Evolutionary conservation across 2,888 invertebrate genomes (phyloP).

Genomic region (Bugulina stolonifera): DNA sequence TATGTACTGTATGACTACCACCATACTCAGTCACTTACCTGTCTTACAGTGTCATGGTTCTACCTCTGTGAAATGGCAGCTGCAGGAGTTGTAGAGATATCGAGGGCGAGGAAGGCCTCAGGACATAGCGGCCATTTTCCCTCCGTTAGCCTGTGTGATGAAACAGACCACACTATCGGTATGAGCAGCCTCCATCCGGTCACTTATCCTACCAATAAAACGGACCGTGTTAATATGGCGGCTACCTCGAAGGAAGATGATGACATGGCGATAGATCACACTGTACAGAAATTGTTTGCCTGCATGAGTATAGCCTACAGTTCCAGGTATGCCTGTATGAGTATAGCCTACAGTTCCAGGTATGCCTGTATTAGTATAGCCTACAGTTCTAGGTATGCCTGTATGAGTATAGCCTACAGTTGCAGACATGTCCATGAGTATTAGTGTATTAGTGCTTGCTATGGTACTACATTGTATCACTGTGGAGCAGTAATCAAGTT

Average conservation of each 20-base stretch:
- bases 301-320: slow-evolving; percentile 22
- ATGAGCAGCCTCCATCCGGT: slow-evolving; percentile 19
- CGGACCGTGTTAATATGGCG: neutral
- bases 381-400: slow-evolving; percentile 13
- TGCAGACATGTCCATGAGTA: neutral
- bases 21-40: too few species aligned
- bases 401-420: slow-evolving; percentile 23
- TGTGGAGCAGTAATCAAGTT: too few species aligned
- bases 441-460: too few species aligned
- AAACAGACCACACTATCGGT: neutral
- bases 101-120: neutral
- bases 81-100: neutral
- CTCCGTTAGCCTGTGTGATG: neutral
- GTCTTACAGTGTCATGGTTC: too few species aligned
- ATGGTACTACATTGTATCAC: too few species aligned
- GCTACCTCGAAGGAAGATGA: neutral
- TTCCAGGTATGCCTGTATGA: slow-evolving; percentile 21
- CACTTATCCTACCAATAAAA: neutral
- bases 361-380: slow-evolving; percentile 20
- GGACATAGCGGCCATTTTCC: slow-evolving; percentile 14
- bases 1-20: too few species aligned
- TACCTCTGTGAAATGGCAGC: slow-evolving; percentile 5
- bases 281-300: slow-evolving; percentile 10
- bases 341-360: slow-evolving; percentile 15
- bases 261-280: neutral